Evolutionary conservation across 2,797 vertebrate genomes (phyloP).

Genomic region (Alca torda): DNA sequence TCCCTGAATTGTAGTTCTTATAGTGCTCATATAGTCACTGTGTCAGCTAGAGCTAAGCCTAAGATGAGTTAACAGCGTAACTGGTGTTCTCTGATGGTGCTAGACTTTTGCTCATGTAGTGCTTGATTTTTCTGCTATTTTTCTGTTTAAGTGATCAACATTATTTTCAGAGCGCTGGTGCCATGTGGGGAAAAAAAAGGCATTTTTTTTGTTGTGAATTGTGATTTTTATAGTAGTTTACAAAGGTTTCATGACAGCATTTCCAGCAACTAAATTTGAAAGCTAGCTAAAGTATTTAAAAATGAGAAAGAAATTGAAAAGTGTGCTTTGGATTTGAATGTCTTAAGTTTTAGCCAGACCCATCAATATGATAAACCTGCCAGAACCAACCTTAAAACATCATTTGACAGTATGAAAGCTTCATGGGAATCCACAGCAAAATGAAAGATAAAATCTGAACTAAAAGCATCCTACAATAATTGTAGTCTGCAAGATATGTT

Average conservation of each 20-base stretch:
- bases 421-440: neutral
- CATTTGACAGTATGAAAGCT: neutral
- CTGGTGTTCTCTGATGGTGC: neutral
- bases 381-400: neutral
- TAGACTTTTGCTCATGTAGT: neutral
- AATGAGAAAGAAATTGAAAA: neutral
- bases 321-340: neutral
- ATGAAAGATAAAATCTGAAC: conserved; percentile 12
- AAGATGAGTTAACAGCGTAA: neutral
- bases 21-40: neutral
- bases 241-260: neutral
- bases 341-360: neutral
- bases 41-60: neutral
- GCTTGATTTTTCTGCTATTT: neutral
- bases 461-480: neutral
- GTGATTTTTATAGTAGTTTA: neutral
- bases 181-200: neutral
- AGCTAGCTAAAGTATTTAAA: neutral
- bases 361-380: neutral
- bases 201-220: neutral
- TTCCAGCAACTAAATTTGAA: neutral
- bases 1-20: neutral
- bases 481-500: neutral
- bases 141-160: neutral
- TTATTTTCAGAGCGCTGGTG: neutral